These are phyloP conservation scores for Microtus ochrogaster DNA, from an alignment of 2,113 vertebrate species.

Conservation along the genomic window DNA sequence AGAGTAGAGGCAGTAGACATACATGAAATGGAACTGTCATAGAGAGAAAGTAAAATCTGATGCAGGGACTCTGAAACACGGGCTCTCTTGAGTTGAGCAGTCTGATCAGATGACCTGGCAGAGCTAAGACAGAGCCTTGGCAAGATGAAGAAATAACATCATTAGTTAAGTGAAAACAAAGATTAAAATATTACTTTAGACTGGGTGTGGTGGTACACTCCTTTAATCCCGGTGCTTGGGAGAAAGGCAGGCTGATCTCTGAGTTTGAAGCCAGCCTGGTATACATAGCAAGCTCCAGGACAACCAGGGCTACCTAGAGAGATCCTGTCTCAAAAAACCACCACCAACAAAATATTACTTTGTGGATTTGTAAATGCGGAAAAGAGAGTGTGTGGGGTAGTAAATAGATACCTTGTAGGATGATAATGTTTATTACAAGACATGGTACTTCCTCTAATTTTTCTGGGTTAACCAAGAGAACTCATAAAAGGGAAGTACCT, in stretches of 20 bases:
- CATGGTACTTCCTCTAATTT: conserved; percentile 48
- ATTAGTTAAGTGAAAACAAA: conserved; percentile 66
- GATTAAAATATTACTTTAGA: conserved; percentile 57
- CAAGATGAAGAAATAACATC: conserved; percentile 69
- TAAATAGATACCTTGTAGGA: conserved; percentile 38
- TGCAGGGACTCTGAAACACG: conserved; percentile 25
- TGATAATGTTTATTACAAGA: conserved; percentile 39
- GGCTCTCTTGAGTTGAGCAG: conserved; percentile 17
- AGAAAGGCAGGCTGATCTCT: too few species aligned
- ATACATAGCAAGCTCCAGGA: not conserved
- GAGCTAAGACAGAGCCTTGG: conserved; percentile 52
- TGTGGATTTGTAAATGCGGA: conserved; percentile 36
- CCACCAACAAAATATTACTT: not conserved
- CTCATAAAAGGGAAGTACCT: conserved; percentile 56
- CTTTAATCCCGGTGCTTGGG: not conserved
- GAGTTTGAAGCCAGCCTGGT: not conserved
- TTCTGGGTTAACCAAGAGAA: conserved; percentile 59
- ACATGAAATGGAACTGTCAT: conserved; percentile 48
- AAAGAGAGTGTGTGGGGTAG: not conserved
- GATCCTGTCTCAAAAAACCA: not conserved
- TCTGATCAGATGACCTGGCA: conserved; percentile 24
- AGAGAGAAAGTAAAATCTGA: conserved; percentile 61
- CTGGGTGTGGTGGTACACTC: not conserved
- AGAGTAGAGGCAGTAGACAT: conserved; percentile 22
- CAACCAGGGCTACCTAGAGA: not conserved